These are phyloP conservation scores for Tarsius wallacei DNA, from an alignment of 2,797 vertebrate species.

Conservation along the genomic window DNA sequence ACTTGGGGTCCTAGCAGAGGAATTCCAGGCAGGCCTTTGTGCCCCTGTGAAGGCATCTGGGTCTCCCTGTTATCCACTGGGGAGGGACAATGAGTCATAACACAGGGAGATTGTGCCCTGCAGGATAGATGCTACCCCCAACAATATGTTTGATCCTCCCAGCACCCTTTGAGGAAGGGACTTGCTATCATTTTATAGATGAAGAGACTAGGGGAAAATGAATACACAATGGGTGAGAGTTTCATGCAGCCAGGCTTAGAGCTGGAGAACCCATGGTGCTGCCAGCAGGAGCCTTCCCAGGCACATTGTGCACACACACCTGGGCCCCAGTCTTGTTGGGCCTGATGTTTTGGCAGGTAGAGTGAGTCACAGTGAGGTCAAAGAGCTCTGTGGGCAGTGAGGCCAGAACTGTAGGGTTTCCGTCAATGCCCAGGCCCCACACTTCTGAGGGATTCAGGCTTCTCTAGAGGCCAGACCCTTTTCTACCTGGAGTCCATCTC, in stretches of 20 bases:
- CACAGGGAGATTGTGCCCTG: background rate
- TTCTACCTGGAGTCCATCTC: background rate
- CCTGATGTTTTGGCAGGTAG: background rate
- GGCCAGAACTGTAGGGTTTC: background rate
- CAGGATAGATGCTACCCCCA: background rate
- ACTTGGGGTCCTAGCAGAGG: background rate
- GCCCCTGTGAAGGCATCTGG: background rate
- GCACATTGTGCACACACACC: accelerated
- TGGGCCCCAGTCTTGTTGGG: background rate
- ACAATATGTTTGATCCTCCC: background rate
- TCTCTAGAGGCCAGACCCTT: background rate
- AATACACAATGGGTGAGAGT: background rate
- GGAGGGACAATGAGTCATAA: background rate
- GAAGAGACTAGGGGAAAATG: background rate
- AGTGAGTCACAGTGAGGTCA: background rate
- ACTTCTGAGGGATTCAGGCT: background rate
- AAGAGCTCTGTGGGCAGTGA: background rate
- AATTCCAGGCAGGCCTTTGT: background rate
- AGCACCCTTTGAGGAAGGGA: background rate
- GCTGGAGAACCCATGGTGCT: accelerated
- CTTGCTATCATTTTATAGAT: background rate
- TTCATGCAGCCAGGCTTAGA: background rate
- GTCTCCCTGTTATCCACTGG: background rate
- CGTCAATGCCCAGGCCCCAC: background rate
- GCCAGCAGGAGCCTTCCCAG: background rate